Conservation (phyloP, 2,113 vertebrate genomes). For the Tenebrosternarchus preto region DNA sequence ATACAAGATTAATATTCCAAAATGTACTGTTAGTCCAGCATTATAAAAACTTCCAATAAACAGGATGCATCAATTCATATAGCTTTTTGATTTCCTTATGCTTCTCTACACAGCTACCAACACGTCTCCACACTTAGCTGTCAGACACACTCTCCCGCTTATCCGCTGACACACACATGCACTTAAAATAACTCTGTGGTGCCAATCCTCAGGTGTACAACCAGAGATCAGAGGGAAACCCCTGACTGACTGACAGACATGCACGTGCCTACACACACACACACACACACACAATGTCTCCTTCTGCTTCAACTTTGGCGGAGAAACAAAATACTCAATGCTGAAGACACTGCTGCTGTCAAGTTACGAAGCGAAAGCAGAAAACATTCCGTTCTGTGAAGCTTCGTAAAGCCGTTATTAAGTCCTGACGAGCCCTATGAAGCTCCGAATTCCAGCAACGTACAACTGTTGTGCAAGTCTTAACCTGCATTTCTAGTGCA, state of each 20-base stretch:
- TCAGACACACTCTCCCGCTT: too few species aligned
- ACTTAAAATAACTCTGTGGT: constrained; percentile 39
- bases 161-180: background rate
- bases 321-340: too few species aligned
- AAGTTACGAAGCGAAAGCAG: background rate
- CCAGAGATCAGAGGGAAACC: constrained; percentile 12
- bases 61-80: too few species aligned
- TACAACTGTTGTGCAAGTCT: background rate
- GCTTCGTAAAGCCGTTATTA: background rate
- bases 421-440: background rate
- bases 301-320: background rate
- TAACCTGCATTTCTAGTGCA: background rate
- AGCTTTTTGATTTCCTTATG: too few species aligned
- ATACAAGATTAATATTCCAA: too few species aligned
- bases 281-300: background rate
- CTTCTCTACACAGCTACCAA: too few species aligned
- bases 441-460: constrained; percentile 1
- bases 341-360: too few species aligned
- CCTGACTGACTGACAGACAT: background rate
- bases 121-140: background rate
- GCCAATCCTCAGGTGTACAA: background rate
- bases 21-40: too few species aligned
- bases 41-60: too few species aligned
- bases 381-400: background rate
- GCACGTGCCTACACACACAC: background rate